Evolutionary conservation across 1,140 invertebrate species (phyloP).

Genomic region (Drosophila seguyi): DNA sequence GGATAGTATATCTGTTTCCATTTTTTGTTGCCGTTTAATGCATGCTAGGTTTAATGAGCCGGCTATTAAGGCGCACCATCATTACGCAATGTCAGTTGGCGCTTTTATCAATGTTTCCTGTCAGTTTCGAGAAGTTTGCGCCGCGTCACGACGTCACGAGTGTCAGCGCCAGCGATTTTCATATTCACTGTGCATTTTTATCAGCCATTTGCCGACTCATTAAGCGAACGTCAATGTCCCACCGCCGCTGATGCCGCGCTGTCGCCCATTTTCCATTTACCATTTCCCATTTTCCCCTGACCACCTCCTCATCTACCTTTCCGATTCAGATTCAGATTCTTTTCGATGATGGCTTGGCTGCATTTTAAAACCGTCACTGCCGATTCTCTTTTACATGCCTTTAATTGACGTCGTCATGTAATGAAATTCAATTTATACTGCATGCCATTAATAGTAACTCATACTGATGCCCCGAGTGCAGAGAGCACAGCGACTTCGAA

Average conservation of each 20-base stretch:
- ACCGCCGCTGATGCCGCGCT: background rate
- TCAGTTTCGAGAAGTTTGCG: slow-evolving; percentile 72
- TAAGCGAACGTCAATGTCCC: slow-evolving; percentile 58
- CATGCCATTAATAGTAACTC: slow-evolving; percentile 77
- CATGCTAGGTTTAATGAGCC: slow-evolving; percentile 52
- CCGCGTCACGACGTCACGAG: slow-evolving; percentile 62
- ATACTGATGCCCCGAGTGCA: slow-evolving; percentile 48
- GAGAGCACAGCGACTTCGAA: background rate
- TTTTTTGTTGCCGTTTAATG: slow-evolving; percentile 13
- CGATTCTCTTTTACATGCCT: slow-evolving; percentile 84
- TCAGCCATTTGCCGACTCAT: slow-evolving; percentile 84
- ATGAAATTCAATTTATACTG: slow-evolving; percentile 84
- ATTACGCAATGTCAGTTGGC: slow-evolving; percentile 70
- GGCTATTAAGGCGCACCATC: slow-evolving; percentile 74
- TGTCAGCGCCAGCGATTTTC: slow-evolving; percentile 69
- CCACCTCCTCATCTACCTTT: slow-evolving; percentile 4
- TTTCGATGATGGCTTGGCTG: slow-evolving; percentile 56
- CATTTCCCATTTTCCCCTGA: slow-evolving; percentile 17
- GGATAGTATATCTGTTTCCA: background rate
- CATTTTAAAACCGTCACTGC: slow-evolving; percentile 80
- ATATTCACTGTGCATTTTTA: slow-evolving; percentile 78
- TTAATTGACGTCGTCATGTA: slow-evolving; percentile 84
- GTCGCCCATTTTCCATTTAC: slow-evolving; percentile 17
- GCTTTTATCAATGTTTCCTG: slow-evolving; percentile 80
- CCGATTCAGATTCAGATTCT: slow-evolving; percentile 15